Evolutionary conservation across 2,888 invertebrate species (phyloP), one percentile per base, ranked within the genome.

Genomic region (Folsomia manolachei): DNA sequence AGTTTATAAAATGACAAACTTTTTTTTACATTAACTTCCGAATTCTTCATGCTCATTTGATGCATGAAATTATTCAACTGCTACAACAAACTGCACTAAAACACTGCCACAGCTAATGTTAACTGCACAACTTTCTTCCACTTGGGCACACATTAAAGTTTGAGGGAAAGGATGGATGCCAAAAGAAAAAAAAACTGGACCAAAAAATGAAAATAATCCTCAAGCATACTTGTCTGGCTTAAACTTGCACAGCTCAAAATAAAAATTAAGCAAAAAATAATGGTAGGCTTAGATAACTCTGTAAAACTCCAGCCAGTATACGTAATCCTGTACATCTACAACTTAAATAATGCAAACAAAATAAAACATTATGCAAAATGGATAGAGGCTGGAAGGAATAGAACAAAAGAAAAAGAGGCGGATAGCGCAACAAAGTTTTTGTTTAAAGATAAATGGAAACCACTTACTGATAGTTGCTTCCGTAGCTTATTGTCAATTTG

Each of bases 401-500:
- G 39, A 4, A 14, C 4, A 14, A 14, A 39, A 39, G 39, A 39
- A 39, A n/a, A n/a, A n/a, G n/a, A n/a, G n/a, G n/a, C n/a, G n/a
- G n/a, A n/a, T n/a, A n/a, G 39, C 4, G 39, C 39, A 39, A 39
- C 39, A 39, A 39, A 69, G 23, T 63, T n/a, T n/a, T n/a, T n/a
- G n/a, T n/a, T 27, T 25, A n/a, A 23, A 27, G 39, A 63, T 23
- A 39, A 27, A 23, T 27, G 24, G 14, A 21, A 63, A 70, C 63
- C 51, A 68, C 74, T 74, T 73, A 74, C 74, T 75, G 72, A 52
- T 71, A 60, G 11, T 70, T 27, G n/a, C n/a, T n/a, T 18, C 70
- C 73, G 56, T 75, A 69, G 4, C 71, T 66, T 27, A 77, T 70
- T 21, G 73, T 77, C 19, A 77, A 62, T 53, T 77, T 77, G 21